These are phyloP conservation scores for Stenopsyche tienmushanensis DNA, from an alignment of 1,140 invertebrate species.

Conservation along the genomic window DNA sequence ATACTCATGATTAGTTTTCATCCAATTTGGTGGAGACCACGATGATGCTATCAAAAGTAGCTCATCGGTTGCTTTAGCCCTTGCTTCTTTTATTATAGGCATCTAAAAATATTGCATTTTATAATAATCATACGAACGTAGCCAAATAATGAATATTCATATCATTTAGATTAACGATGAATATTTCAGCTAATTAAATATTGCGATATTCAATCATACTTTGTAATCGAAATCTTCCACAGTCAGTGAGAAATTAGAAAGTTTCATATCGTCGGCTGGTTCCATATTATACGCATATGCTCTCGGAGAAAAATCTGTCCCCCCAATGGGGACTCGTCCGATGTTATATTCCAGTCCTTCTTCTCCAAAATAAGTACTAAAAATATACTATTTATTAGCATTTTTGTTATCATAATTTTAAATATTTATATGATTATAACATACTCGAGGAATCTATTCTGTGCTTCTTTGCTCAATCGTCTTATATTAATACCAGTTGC, in stretches of 20 bases:
- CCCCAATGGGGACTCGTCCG: conserved; percentile 71
- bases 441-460: conserved; percentile 63
- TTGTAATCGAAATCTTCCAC: conserved; percentile 25
- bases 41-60: conserved; percentile 64
- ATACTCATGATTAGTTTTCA: conserved; percentile 79
- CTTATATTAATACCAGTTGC: conserved; percentile 74
- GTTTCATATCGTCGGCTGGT: conserved; percentile 56
- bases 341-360: conserved; percentile 68
- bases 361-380: conserved; percentile 50
- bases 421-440: background rate
- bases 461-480: conserved; percentile 56
- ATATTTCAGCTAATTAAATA: too few species aligned
- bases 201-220: background rate
- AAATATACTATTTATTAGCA: too few species aligned
- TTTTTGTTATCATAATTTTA: too few species aligned
- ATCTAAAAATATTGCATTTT: too few species aligned
- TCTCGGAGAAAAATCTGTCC: conserved; percentile 65
- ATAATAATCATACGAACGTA: too few species aligned
- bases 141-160: too few species aligned
- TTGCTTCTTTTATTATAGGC: conserved; percentile 62
- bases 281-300: conserved; percentile 48
- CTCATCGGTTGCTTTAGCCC: conserved; percentile 32
- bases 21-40: conserved; percentile 89
- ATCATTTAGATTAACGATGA: too few species aligned
- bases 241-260: conserved; percentile 59